These are phyloP conservation scores for Oxycera nigricornis DNA, from an alignment of 2,888 invertebrate genomes.

Conservation along the genomic window DNA sequence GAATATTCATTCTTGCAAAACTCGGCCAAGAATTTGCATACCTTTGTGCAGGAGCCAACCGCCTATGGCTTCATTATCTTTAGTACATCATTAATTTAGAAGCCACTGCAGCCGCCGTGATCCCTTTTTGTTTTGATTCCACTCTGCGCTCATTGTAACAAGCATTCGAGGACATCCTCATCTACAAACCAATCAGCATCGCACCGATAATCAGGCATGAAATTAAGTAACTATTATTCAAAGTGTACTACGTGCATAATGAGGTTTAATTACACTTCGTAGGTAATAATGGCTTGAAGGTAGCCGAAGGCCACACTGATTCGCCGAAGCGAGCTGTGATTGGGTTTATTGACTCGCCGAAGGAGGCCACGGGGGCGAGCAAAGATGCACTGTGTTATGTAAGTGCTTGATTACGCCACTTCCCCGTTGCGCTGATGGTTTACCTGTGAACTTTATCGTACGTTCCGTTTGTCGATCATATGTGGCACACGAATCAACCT, in stretches of 20 bases:
- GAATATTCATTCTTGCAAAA: no score
- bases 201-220: conserved; percentile 41
- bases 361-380: not conserved
- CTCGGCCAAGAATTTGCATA: no score
- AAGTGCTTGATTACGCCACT: conserved; percentile 29
- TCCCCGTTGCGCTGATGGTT: conserved; percentile 17
- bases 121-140: no score
- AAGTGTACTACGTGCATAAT: conserved; percentile 44
- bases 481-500: not conserved
- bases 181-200: no score
- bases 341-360: conserved; percentile 43
- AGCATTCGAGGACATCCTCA: no score
- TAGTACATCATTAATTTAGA: no score
- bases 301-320: conserved; percentile 37
- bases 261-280: conserved; percentile 43
- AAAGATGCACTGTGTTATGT: conserved; percentile 5
- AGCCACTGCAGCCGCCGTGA: no score
- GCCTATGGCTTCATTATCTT: no score
- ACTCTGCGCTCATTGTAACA: no score
- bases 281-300: not conserved
- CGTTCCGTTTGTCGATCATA: not conserved
- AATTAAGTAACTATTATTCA: conserved; percentile 45
- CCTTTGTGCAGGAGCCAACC: no score
- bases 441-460: conserved; percentile 23
- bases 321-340: conserved; percentile 37